Base-by-base conservation (phyloP, 2,797 vertebrate species). In the Notamacropus eugenii region DNA sequence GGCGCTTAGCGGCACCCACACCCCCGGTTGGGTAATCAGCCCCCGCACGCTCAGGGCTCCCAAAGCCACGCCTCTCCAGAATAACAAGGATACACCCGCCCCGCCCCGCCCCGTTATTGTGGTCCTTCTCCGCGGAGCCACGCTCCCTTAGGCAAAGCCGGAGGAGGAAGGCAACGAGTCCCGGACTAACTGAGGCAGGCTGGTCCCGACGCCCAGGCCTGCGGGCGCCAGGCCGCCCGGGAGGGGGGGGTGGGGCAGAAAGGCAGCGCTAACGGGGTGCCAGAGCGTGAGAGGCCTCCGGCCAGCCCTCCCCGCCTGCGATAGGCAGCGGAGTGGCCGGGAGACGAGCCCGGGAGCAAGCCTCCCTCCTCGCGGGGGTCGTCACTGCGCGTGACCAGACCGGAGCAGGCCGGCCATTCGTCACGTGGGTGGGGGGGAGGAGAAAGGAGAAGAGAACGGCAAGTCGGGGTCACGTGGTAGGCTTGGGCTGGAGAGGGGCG, bases 341-440 rank as follows among this genome's bases (percentile, higher is more conserved):
- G n/a, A 67, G n/a, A 40, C 5, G 62, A 40, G n/a, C 14, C 0
- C 34, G 31, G 24, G 40, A 0, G 0, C 40, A 4, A 40, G 22
- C 74, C 22, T 50, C 9, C 16, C 57, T 9, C 57, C 9, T 27
- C 22, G 24, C 22, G 8, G n/a, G 9, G 16, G n/a, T 9, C n/a
- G 16, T 1, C 40, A 50, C 40, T 87, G 74, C 74, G 74, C 74
- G 3, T 50, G 24, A 28, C 40, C 74, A 50, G 22, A 27, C 74
- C 40, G 22, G 67, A 40, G 22, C 1, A 9, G 67, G 8, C 6
- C 6, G 16, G 19, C 19, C n/a, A 6, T 3, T 24, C 16, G 40
- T 87, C 74, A 27, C 74, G 74, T 87, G 40, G 24, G 74, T 9
- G 24, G 24, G 40, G 40, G 14, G 2, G 74, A 14, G 59, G 31